Conservation (phyloP, 2,113 vertebrate species). For the Hemibagrus wyckioides region DNA sequence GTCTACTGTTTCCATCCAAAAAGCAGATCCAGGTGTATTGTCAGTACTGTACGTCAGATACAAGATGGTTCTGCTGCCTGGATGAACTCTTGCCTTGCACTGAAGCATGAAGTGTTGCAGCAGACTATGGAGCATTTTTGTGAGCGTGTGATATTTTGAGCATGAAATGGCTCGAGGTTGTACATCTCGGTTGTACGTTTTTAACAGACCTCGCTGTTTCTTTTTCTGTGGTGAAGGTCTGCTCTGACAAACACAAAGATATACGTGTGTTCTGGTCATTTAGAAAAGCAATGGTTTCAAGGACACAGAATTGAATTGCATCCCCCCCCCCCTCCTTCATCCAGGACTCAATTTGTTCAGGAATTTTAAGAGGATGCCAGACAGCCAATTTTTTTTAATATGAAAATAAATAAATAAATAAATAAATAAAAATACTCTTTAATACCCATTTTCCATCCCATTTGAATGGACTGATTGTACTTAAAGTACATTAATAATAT, state of each 20-base stretch:
- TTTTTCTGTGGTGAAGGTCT: neutral
- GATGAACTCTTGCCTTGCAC: neutral
- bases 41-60: neutral
- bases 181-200: neutral
- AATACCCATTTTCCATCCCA: neutral
- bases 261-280: neutral
- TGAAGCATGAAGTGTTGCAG: neutral
- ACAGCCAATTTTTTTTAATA: neutral
- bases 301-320: neutral
- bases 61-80: neutral
- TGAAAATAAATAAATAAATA: too few relatives aligned
- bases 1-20: neutral
- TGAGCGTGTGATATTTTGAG: neutral
- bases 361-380: neutral
- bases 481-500: neutral
- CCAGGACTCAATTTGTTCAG: neutral
- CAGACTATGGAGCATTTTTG: neutral
- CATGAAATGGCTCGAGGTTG: neutral
- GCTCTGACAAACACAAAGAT: neutral
- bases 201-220: neutral
- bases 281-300: conserved; percentile 14
- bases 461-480: neutral
- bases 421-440: neutral
- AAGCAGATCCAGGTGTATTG: neutral
- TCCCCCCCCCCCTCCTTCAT: neutral